These are phyloP conservation scores for Scaptomyza montana DNA, from an alignment of 1,140 invertebrate species.

Conservation along the genomic window DNA sequence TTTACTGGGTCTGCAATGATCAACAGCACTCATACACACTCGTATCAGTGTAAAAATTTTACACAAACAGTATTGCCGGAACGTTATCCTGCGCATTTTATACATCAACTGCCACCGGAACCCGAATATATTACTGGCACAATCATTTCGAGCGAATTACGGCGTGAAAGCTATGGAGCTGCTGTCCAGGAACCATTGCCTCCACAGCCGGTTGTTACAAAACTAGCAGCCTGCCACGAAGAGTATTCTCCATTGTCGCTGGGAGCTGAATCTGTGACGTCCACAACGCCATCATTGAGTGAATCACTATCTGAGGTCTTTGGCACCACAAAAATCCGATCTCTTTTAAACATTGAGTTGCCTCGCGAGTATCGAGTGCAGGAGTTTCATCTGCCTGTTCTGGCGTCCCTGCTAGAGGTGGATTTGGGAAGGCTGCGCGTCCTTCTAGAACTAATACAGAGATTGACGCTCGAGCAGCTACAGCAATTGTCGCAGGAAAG, in stretches of 20 bases:
- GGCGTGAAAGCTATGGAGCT: background rate
- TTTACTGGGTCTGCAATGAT: conserved; percentile 4
- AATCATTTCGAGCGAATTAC: conserved; percentile 12
- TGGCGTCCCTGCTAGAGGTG: conserved; percentile 61
- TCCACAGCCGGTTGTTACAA: conserved; percentile 1
- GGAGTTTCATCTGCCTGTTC: conserved; percentile 54
- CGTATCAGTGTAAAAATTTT: conserved; percentile 9
- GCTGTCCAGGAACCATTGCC: background rate
- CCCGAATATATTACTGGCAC: conserved; percentile 4
- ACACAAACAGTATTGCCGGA: conserved; percentile 36
- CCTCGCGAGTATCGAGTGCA: conserved; percentile 45
- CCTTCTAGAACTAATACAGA: conserved; percentile 48
- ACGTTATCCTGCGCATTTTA: conserved; percentile 58
- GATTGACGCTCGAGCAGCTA: conserved; percentile 43
- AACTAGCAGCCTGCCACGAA: background rate
- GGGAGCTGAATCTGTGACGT: conserved; percentile 21
- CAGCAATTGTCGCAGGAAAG: conserved; percentile 13
- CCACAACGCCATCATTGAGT: conserved; percentile 48
- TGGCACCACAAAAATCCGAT: conserved; percentile 51
- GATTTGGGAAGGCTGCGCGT: conserved; percentile 42
- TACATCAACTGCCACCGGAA: conserved; percentile 52
- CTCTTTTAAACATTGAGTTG: conserved; percentile 35
- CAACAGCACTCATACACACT: background rate
- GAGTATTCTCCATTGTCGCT: conserved; percentile 9
- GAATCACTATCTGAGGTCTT: conserved; percentile 63